phyloP scores from a whole-genome alignment of 2,888 invertebrate species.

The Idaea dimidiata region DNA sequence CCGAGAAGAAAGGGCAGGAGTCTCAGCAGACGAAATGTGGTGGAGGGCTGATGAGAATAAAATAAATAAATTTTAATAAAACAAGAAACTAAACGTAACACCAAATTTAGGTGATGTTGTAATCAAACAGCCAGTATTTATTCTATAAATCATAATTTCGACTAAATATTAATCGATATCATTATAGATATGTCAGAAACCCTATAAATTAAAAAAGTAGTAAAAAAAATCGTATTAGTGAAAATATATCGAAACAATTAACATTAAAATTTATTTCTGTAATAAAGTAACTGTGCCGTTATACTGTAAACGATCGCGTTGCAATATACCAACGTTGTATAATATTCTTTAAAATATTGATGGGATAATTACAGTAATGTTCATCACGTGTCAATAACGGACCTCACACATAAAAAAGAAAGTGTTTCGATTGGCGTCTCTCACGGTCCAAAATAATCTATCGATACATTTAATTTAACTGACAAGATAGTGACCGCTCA shows the following conservation, averaged over 20 bases:
- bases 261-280: conserved; percentile 31
- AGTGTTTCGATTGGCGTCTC: conserved; percentile 69
- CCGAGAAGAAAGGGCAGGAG: not conserved
- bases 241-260: conserved; percentile 31
- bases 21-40: conserved; percentile 1
- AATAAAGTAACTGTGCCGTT: conserved; percentile 13
- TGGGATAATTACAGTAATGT: conserved; percentile 60
- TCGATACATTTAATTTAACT: conserved; percentile 81
- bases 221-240: conserved; percentile 20
- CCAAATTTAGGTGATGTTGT: not conserved
- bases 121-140: not conserved
- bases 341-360: conserved; percentile 45
- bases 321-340: conserved; percentile 36
- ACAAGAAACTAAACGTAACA: not conserved
- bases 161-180: not conserved
- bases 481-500: conserved; percentile 80
- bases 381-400: conserved; percentile 60
- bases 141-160: not conserved
- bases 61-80: not conserved
- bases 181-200: too few relatives aligned
- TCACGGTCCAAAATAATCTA: conserved; percentile 77
- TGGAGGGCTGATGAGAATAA: not conserved
- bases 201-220: conserved; percentile 28
- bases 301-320: conserved; percentile 24
- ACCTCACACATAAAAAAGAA: conserved; percentile 68